A percentile compares a stretch with the other conserved stretches of the same genome.
phyloP scores from a whole-genome alignment of 2,888 invertebrate genomes.

The Hofmannophila pseudospretella region DNA sequence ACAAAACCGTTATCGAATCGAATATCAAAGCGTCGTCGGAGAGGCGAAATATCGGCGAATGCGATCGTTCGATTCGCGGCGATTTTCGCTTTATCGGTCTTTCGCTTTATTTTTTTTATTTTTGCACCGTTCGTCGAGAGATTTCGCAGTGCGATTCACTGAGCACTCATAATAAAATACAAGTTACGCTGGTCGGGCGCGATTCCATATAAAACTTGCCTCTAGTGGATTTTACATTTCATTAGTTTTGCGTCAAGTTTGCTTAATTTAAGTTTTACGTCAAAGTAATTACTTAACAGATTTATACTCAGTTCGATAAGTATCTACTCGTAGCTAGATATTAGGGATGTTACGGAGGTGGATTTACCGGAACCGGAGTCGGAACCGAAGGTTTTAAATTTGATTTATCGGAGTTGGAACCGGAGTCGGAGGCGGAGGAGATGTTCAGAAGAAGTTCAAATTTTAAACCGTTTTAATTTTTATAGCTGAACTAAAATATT shows the following conservation, averaged over 20 bases:
- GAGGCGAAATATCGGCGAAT: slow-evolving; percentile 9
- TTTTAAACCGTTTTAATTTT: no score
- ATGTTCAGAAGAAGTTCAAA: no score
- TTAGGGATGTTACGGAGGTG: no score
- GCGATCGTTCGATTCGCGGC: slow-evolving; percentile 22
- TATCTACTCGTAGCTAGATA: no score
- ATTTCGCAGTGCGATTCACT: slow-evolving; percentile 15
- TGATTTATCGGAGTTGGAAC: no score
- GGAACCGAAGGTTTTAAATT: no score
- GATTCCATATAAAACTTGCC: slow-evolving; percentile 4
- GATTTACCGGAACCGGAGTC: no score
- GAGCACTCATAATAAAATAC: slow-evolving; percentile 24
- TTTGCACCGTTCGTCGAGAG: slow-evolving; percentile 4
- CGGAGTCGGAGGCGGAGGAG: no score
- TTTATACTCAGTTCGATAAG: no score
- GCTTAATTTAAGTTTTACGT: background rate
- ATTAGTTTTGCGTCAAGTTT: background rate
- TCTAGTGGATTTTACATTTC: slow-evolving; percentile 7
- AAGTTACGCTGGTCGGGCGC: slow-evolving; percentile 12
- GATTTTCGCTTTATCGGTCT: slow-evolving; percentile 25
- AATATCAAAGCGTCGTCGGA: slow-evolving; percentile 18
- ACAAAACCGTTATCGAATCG: slow-evolving; percentile 32
- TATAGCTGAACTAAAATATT: no score
- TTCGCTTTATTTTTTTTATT: slow-evolving; percentile 5
- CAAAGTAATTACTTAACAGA: background rate